Conservation (phyloP, 2,113 vertebrate species). For the Seriola quinqueradiata region DNA sequence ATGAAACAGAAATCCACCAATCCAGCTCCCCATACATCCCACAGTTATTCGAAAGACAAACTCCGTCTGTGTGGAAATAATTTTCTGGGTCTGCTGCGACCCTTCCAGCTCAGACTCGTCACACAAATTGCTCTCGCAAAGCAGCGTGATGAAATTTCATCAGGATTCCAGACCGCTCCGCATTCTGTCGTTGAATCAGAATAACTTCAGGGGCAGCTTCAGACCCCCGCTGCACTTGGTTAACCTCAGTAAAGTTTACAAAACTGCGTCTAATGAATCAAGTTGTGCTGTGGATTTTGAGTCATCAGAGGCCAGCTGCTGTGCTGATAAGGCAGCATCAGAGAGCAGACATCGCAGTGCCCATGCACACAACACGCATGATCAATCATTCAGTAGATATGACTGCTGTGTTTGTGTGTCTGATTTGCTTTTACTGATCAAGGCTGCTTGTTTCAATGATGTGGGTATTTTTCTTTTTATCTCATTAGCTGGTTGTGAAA, state of each 20-base stretch:
- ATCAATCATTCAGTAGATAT: conserved; percentile 45
- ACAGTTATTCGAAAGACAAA: conserved; percentile 14
- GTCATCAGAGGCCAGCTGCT: conserved; percentile 37
- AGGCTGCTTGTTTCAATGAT: conserved; percentile 31
- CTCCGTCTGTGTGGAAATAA: conserved; percentile 17
- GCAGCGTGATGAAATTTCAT: conserved; percentile 48
- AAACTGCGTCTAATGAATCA: conserved; percentile 34
- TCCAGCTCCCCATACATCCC: neutral
- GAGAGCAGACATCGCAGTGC: neutral
- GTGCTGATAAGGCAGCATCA: conserved; percentile 32
- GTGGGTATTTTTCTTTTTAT: neutral
- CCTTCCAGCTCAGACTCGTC: conserved; percentile 18
- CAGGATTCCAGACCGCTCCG: conserved; percentile 22
- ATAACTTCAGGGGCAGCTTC: conserved; percentile 30
- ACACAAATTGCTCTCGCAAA: conserved; percentile 44
- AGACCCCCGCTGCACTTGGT: conserved; percentile 33
- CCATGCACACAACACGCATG: neutral
- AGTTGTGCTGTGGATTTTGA: conserved; percentile 23
- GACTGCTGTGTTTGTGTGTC: conserved; percentile 18
- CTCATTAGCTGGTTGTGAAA: conserved; percentile 29
- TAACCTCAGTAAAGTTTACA: conserved; percentile 21
- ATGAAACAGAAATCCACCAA: neutral
- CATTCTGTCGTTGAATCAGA: conserved; percentile 28
- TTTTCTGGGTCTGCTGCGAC: conserved; percentile 21
- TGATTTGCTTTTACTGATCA: conserved; percentile 35